Base-by-base conservation (phyloP, 2,888 invertebrate genomes). In the Erebia ligea region DNA sequence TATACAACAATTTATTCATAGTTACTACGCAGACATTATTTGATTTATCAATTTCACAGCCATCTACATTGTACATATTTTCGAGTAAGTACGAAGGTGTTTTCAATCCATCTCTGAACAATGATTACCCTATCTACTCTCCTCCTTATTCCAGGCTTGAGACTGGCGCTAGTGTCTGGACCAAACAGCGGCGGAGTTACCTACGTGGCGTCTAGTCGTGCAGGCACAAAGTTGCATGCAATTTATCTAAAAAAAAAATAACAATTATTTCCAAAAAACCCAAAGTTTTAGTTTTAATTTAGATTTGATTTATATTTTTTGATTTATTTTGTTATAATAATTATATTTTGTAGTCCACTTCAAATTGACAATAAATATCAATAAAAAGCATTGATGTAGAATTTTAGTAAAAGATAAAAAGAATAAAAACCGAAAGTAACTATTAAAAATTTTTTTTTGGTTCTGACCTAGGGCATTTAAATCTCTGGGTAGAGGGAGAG, bases 131-230 rank as follows among this genome's bases (percentile, higher is more conserved):
- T n/a, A n/a, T n/a, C n/a, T 34, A 34, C 59, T 67, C 50, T 19
- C 21, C 15, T 68, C 68, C 59, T 52, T 61, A 58, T 50, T 75
- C 78, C 79, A 81, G 79, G 77, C 77, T 79, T 78, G 77, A 79
- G 78, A 80, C 78, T 79, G 78, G 79, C 80, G 77, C 73, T 34
- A 34, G 34, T 34, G 34, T 34, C 34, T 75, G 69, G 74, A 66
- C 9, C 2, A 8, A 59, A 42, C 61, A 68, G 61, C 52, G 34
- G 50, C 42, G 59, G 59, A 40, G 40, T 59, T 42, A 42, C 40
- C 42, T n/a, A 42, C 40, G 59, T n/a, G 42, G 42, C 59, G 59
- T 59, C 11, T 8, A 15, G 15, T 5, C 10, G 9, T 17, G 42
- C 59, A 34, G 34, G 10, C 10, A 59, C n/a, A 25, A 34, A 15